Base-by-base conservation (phyloP, 2,797 vertebrate genomes). In the Enteromius viviparus region DNA sequence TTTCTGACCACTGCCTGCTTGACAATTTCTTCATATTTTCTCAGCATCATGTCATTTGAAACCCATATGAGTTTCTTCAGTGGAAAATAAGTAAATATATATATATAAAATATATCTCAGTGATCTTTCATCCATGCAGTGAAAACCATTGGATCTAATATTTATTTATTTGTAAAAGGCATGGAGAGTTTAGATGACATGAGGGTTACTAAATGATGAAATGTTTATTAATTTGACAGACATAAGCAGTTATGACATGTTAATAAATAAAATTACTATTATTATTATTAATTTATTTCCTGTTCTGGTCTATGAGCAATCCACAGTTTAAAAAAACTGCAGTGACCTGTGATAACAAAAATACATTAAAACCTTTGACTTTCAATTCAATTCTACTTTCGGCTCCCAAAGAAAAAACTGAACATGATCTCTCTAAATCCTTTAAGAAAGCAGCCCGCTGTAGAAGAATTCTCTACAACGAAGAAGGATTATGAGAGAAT, bases 401-500 rank as follows among this genome's bases (percentile, higher is more conserved):
- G 8, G 19, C 23, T 60, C 37, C 68, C 53, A 74, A 74, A 64
- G 26, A 62, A 26, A 34, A 72, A 60, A 60, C 66, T 32, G 53
- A 74, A 40, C 58, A 40, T 37, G 58, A 75, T 75, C 45, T 40
- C 15, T 68, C 47, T 12, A 53, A 76, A 49, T 81, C 55, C 69
- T 64, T 81, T 49, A 64, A 72, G 19, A 72, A 81, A 62, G 69
- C 26, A 71, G 17, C 23, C 40, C 23, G 47, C 23, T 40, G 21
- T 29, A 17, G 23, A 15, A 74, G n/a, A 81, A 65, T 64, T 64
- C 60, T 75, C n/a, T 6, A 14, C 71, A 58, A 53, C 0, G 3
- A 49, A 65, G n/a, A 82, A 75, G 80, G 71, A 82, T 55, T 75
- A 81, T 66, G 62, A 55, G 60, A 76, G 26, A 68, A 65, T 23